These are phyloP conservation scores for Pachyuromys duprasi DNA, from an alignment of 2,797 vertebrate genomes.

Conservation along the genomic window DNA sequence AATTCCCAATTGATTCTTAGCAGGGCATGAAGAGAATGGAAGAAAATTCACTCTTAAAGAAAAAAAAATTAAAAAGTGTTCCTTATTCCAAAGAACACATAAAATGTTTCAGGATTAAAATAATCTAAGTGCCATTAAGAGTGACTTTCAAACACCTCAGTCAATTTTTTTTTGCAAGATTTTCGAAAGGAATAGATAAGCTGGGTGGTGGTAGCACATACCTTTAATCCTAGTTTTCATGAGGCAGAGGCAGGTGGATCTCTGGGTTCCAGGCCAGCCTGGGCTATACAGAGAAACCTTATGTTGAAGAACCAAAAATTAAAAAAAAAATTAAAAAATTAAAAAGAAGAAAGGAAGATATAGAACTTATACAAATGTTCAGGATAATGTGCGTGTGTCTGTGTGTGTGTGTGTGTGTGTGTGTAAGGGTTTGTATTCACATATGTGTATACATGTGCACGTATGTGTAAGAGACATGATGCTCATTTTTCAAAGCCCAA, in stretches of 20 bases:
- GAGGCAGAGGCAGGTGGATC: background rate
- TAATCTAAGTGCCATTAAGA: background rate
- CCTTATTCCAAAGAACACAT: background rate
- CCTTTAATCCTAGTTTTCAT: background rate
- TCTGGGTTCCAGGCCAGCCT: background rate
- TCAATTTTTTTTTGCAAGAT: background rate
- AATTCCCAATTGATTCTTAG: background rate
- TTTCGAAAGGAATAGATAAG: conserved; percentile 1
- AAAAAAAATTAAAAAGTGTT: background rate
- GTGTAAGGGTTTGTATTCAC: background rate
- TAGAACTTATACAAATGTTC: background rate
- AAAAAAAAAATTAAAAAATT: background rate
- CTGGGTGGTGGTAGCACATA: background rate
- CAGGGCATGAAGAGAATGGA: background rate
- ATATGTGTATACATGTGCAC: background rate
- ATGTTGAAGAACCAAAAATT: background rate
- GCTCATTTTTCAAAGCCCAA: background rate
- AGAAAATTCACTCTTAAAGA: background rate
- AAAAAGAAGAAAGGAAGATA: background rate
- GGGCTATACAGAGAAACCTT: background rate
- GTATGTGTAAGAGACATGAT: background rate
- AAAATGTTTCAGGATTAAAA: conserved; percentile 5
- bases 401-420: background rate
- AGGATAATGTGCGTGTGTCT: background rate
- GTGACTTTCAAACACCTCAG: conserved; percentile 23